Evolutionary conservation across 2,797 vertebrate species (phyloP), one percentile per base, ranked within the genome.

Genomic region (Manis crassicaudata): DNA sequence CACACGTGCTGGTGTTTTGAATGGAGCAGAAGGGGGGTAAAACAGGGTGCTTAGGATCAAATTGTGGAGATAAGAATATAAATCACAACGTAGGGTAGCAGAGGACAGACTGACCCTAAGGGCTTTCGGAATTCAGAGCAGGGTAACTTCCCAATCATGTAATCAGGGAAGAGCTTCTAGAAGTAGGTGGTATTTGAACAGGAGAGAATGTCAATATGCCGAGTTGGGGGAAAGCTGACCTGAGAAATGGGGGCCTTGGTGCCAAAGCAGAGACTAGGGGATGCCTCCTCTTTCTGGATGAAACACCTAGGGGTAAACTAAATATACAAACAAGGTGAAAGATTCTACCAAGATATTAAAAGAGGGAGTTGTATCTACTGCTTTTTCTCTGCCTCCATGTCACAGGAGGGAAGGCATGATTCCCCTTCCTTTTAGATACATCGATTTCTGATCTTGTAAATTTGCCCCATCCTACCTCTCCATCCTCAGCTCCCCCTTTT

Each of bases 1-100:
- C 32, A 7, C 58, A 50, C 7, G 56, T 1, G 35, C 40, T 76
- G 68, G 29, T 35, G 62, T 82, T 87, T 63, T 37, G n/a, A 83
- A 52, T 16, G 84, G 58, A 2, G 25, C 46, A 87, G 96, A 94
- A 72, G 90, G 92, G 82, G 82, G 95, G 43, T 14, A 62, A 95
- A 62, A 20, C 80, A 67, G 46, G 18, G 58, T 13, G 56, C 60
- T 84, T 27, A n/a, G 88, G 65, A 20, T 56, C 75, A 52, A 60
- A 87, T 0, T 62, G 32, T n/a, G 32, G 40, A 62, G 52, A 27
- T 7, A 18, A 75, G 46, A 76, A 80, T 54, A 2, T 32, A 70
- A 82, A 20, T 29, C 37, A 43, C 12, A 46, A 58, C 5, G n/a
- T 4, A 50, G 54, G 20, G 9, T 32, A 46, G 25, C 10, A 67